Base-by-base conservation (phyloP, 2,888 invertebrate species). In the Patella ulyssiponensis region DNA sequence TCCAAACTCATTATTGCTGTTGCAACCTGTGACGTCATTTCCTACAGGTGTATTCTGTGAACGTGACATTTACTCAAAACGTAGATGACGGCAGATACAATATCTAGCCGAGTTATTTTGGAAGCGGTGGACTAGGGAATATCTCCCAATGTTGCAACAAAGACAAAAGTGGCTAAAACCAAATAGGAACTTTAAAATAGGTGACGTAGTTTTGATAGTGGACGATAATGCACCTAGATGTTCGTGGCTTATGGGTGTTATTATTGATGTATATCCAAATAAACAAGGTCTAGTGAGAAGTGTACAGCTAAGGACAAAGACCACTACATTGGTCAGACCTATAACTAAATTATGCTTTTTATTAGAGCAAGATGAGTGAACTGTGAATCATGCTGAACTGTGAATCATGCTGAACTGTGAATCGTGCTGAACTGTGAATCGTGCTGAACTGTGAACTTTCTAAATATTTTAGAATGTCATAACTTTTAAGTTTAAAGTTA, bases 1-100 rank as follows among this genome's bases (percentile, higher is more conserved):
- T 17, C 82, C 81, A 7, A 83, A 81, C 27, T 74, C 76, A 33
- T 53, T 80, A 23, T 74, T 80, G 9, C 15, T 74, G 51, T 76
- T 74, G 17, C 69, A 73, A 75, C 17, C 71, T 1, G 69, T 64
- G 20, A 44, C 69, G 1, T 15, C 52, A 56, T 20, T 78, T 27
- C 76, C 75, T 17, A 64, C 73, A 12, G 75, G 71, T 44, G 33
- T n/a, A 23, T 75, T 77, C 27, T n/a, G 44, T 27, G 14, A 44
- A n/a, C 52, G 15, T 3, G 77, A 80, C n/a, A n/a, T 70, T 12
- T 77, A 80, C 54, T 14, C 69, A n/a, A 27, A 56, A 44, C 71
- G 74, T 27, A 51, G 53, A n/a, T 77, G 77, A 76, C 56, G 73
- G 12, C 73, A 80, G n/a, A 75, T 78, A 64, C 64, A 64, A 20